Evolutionary conservation across 2,888 invertebrate species (phyloP).

Genomic region (Drosophila mulleri): DNA sequence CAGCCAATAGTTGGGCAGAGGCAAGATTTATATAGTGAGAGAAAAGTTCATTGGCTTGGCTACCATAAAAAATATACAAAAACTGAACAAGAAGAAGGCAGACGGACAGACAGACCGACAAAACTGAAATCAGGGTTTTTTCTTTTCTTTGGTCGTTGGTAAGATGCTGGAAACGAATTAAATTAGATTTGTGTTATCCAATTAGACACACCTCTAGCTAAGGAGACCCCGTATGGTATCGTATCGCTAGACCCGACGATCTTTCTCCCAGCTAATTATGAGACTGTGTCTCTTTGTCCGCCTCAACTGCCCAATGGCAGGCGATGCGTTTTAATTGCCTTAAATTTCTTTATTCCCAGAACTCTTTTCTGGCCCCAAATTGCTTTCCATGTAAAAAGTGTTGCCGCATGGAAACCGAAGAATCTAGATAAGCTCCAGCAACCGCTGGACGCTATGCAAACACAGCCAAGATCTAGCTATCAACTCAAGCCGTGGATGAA

Average conservation of each 20-base stretch:
- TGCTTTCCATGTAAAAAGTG: conserved; percentile 59
- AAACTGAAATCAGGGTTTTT: conserved; percentile 49
- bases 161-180: conserved; percentile 70
- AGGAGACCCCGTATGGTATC: background rate
- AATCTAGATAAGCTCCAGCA: conserved; percentile 25
- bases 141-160: conserved; percentile 12
- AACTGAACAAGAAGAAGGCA: background rate
- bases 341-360: conserved; percentile 73
- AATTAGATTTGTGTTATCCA: conserved; percentile 72
- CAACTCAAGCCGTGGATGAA: conserved; percentile 19
- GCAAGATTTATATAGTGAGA: conserved; percentile 44
- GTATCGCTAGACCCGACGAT: conserved; percentile 57
- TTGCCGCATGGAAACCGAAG: conserved; percentile 19
- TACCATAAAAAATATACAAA: conserved; percentile 55
- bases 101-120: background rate
- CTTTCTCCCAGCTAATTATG: conserved; percentile 77
- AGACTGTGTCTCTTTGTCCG: conserved; percentile 28
- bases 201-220: conserved; percentile 63
- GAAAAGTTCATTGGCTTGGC: conserved; percentile 74
- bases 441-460: conserved; percentile 13
- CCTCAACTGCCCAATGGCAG: conserved; percentile 31
- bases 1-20: conserved; percentile 20
- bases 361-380: conserved; percentile 56
- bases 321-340: conserved; percentile 67
- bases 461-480: conserved; percentile 7